Conservation (phyloP, 2,888 invertebrate species). For the Drosophila ezoana region DNA sequence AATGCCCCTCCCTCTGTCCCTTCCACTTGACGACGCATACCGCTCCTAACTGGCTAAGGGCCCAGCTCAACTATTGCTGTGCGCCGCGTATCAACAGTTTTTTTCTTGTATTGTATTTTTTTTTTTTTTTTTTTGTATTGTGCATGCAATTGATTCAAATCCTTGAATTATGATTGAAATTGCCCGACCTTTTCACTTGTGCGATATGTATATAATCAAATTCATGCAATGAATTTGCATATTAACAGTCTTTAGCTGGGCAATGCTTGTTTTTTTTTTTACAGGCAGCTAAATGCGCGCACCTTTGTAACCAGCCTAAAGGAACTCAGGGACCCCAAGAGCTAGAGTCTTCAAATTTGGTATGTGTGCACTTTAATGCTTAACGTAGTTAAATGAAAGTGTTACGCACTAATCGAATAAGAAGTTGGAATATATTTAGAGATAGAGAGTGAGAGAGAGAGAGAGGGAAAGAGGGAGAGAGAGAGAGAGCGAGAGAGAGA, state of each 20-base stretch:
- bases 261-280: too few relatives aligned
- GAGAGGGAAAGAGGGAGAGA: too few relatives aligned
- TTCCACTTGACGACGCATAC: slow-evolving; percentile 2
- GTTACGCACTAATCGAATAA: too few relatives aligned
- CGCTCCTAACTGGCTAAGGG: slow-evolving; percentile 41
- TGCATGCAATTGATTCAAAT: slow-evolving; percentile 36
- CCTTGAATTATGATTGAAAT: slow-evolving; percentile 37
- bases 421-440: too few relatives aligned
- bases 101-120: too few relatives aligned
- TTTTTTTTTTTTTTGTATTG: background rate
- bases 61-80: slow-evolving; percentile 14
- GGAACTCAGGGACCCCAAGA: background rate
- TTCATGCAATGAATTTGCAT: slow-evolving; percentile 10
- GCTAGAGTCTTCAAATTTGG: background rate
- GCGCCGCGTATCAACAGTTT: background rate
- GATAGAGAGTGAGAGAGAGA: too few relatives aligned
- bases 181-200: slow-evolving; percentile 15
- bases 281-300: too few relatives aligned
- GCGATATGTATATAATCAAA: background rate
- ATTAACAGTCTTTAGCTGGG: background rate
- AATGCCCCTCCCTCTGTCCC: background rate
- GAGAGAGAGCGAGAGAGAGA: too few relatives aligned
- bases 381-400: too few relatives aligned
- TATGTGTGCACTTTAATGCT: background rate
- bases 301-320: background rate